These are phyloP conservation scores for Erpobdella octoculata DNA, from an alignment of 2,888 invertebrate species.

Conservation along the genomic window DNA sequence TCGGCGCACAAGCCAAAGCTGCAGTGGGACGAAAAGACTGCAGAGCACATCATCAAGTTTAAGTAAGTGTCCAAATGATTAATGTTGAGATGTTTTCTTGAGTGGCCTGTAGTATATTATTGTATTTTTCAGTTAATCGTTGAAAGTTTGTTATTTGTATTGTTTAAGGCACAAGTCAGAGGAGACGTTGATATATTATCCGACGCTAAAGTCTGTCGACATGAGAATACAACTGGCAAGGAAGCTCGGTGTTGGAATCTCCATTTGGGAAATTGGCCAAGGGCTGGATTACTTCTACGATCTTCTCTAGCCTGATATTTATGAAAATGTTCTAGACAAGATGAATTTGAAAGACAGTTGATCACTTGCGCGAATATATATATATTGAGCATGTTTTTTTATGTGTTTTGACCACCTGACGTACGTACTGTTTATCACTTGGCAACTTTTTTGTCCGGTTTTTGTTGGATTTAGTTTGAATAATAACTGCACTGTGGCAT, in stretches of 20 bases:
- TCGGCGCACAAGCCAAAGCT: constrained; percentile 69
- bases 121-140: too few relatives aligned
- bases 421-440: not conserved
- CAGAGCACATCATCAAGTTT: constrained; percentile 72
- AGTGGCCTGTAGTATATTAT: too few relatives aligned
- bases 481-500: too few relatives aligned
- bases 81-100: too few relatives aligned
- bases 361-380: not conserved
- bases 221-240: constrained; percentile 70
- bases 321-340: too few relatives aligned
- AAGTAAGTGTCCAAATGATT: too few relatives aligned
- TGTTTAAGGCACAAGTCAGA: constrained; percentile 40
- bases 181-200: constrained; percentile 75
- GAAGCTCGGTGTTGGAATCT: constrained; percentile 73
- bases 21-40: constrained; percentile 67
- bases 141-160: not conserved
- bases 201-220: constrained; percentile 76
- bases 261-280: constrained; percentile 93
- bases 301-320: constrained; percentile 26
- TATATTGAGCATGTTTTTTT: not conserved
- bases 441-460: too few relatives aligned
- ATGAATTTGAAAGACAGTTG: too few relatives aligned
- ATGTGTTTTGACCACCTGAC: not conserved
- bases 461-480: too few relatives aligned
- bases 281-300: constrained; percentile 91